phyloP scores from a whole-genome alignment of 2,888 invertebrate genomes.

The Xanthia togata region DNA sequence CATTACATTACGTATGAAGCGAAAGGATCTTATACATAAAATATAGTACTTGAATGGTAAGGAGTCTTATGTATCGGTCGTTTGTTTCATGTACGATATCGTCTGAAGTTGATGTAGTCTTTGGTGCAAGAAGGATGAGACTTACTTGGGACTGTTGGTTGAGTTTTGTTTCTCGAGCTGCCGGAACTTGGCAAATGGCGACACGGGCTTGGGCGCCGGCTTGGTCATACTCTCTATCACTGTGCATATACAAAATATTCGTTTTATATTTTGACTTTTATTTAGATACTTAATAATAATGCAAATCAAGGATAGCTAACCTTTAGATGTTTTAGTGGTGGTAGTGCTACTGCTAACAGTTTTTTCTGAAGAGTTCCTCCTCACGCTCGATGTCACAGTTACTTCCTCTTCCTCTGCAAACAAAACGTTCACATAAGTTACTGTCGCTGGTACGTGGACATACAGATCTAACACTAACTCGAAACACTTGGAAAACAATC shows the following conservation, averaged over 20 bases:
- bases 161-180: slow-evolving; percentile 97
- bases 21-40: slow-evolving; percentile 75
- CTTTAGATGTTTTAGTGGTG: slow-evolving; percentile 91
- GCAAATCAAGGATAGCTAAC: slow-evolving; percentile 71
- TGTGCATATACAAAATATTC: slow-evolving; percentile 67
- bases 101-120: slow-evolving; percentile 35
- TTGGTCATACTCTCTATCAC: slow-evolving; percentile 90
- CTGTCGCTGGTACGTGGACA: neutral
- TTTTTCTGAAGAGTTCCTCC: slow-evolving; percentile 89
- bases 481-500: slow-evolving; percentile 82
- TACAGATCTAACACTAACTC: slow-evolving; percentile 71
- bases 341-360: slow-evolving; percentile 90
- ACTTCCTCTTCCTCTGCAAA: slow-evolving; percentile 87
- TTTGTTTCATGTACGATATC: slow-evolving; percentile 31
- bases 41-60: slow-evolving; percentile 67
- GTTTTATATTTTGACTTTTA: neutral
- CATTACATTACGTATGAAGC: slow-evolving; percentile 80
- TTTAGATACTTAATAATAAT: neutral
- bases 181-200: slow-evolving; percentile 97
- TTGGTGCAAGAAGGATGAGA: slow-evolving; percentile 39
- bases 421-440: slow-evolving; percentile 44
- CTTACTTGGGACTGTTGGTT: slow-evolving; percentile 94
- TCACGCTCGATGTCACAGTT: slow-evolving; percentile 87
- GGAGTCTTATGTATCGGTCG: slow-evolving; percentile 41
- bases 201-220: slow-evolving; percentile 92